Conservation (phyloP, 2,888 invertebrate genomes). For the Xestia c-nigrum region DNA sequence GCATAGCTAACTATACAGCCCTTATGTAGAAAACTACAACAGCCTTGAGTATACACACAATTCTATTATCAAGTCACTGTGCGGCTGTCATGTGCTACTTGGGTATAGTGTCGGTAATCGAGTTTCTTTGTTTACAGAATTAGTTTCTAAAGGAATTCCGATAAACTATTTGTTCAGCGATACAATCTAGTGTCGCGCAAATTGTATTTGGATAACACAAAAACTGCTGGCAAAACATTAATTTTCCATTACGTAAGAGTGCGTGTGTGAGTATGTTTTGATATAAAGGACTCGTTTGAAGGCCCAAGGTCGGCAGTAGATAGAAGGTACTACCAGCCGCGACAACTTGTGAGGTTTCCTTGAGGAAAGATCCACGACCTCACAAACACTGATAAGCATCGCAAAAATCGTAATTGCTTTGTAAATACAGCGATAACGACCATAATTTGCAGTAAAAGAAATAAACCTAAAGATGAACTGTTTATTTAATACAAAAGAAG, state of each 20-base stretch:
- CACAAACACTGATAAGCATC: slow-evolving; percentile 7
- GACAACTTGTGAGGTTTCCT: slow-evolving; percentile 33
- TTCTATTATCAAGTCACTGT: too few relatives aligned
- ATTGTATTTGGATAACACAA: slow-evolving; percentile 33
- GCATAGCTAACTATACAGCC: too few relatives aligned
- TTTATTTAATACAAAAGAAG: background rate
- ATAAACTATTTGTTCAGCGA: slow-evolving; percentile 26
- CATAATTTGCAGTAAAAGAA: background rate
- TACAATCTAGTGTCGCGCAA: slow-evolving; percentile 4
- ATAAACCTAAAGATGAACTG: slow-evolving; percentile 8
- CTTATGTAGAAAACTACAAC: too few relatives aligned
- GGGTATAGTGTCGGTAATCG: slow-evolving; percentile 3
- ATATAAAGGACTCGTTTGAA: slow-evolving; percentile 27
- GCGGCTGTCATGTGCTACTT: too few relatives aligned
- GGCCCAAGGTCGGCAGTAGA: slow-evolving; percentile 17
- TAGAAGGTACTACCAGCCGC: background rate
- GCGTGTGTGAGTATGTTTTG: slow-evolving; percentile 20
- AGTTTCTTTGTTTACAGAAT: slow-evolving; percentile 28
- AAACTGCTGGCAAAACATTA: slow-evolving; percentile 22
- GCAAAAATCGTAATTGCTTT: slow-evolving; percentile 25
- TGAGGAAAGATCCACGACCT: slow-evolving; percentile 10
- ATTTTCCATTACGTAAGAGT: slow-evolving; percentile 45
- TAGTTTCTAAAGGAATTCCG: background rate
- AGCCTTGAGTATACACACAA: too few relatives aligned
- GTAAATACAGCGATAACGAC: slow-evolving; percentile 3